Evolutionary conservation across 2,888 invertebrate genomes (phyloP), one percentile per base, ranked within the genome.

Genomic region (Aphidius colemani): DNA sequence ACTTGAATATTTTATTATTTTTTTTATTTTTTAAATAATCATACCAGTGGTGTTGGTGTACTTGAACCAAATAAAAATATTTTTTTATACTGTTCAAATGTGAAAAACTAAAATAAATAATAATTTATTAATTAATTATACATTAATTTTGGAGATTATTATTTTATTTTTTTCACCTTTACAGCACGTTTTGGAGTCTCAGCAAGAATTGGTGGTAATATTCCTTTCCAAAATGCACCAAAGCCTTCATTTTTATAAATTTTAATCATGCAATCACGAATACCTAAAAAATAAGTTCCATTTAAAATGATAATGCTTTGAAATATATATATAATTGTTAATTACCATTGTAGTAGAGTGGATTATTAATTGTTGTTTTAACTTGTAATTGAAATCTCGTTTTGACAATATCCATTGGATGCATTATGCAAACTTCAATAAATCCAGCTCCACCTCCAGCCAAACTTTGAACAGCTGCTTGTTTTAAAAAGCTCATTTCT

Each of bases 171-270:
- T 5, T 39, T 64, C 49, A 88, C 88, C 84, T 97, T 97, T 10
- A 94, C 91, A 11, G 96, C 96, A 76, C 96, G 83, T 83, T 97
- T 97, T 2, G 97, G 97, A 1, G 96, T 97, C 85, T 97, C 97
- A 7, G 94, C 96, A 67, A 96, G 81, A 72, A 97, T 91, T 7
- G 97, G 97, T 6, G 96, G 97, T 70, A 96, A 73, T 70, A 97
- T 94, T 67, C 97, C 97, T 85, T 96, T 95, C 91, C 95, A 96
- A 82, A 92, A 94, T 8, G 95, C 92, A 57, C 88, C 84, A 9
- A 92, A 68, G 3, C 96, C 96, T 85, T 97, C 97, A 71, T 88
- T 85, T 72, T 83, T 87, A 76, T 94, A 93, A 91, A 97, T 97
- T 85, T 95, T 95, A 68, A 84, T 85, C 83, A 96, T 90, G 80